phyloP scores from a whole-genome alignment of 64 coral and sea anemone genomes.

The Porites lutea region DNA sequence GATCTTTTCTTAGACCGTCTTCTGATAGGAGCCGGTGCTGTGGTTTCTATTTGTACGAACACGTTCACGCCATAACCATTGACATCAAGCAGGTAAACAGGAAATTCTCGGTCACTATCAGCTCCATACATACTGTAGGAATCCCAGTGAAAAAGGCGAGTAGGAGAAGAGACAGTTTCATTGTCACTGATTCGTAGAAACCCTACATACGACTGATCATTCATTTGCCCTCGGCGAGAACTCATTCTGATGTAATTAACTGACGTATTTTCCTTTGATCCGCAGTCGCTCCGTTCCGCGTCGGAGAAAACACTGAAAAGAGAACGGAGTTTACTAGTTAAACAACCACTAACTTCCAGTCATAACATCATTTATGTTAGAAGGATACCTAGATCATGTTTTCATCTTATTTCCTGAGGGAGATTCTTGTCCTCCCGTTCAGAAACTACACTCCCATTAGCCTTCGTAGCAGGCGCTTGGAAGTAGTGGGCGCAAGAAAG shows the following conservation, averaged over 20 bases:
- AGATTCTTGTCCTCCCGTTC: too few species aligned
- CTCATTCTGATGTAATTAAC: slow-evolving; percentile 85
- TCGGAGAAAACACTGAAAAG: slow-evolving; percentile 48
- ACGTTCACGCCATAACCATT: slow-evolving; percentile 81
- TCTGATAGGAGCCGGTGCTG: slow-evolving; percentile 77
- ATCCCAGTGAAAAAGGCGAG: slow-evolving; percentile 94
- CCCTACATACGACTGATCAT: slow-evolving; percentile 71
- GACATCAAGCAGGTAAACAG: slow-evolving; percentile 86
- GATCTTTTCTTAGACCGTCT: slow-evolving; percentile 84
- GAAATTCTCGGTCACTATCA: slow-evolving; percentile 83
- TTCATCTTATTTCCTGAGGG: too few species aligned
- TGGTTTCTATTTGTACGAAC: slow-evolving; percentile 98
- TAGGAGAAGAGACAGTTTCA: slow-evolving; percentile 81
- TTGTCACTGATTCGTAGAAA: slow-evolving; percentile 85
- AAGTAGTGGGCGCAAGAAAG: too few species aligned
- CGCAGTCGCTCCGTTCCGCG: slow-evolving; percentile 37
- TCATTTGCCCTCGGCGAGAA: slow-evolving; percentile 73
- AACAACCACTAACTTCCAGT: neutral
- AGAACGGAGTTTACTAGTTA: neutral
- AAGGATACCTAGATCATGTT: too few species aligned
- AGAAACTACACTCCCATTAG: too few species aligned
- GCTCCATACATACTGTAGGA: slow-evolving; percentile 80
- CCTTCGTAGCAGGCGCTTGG: too few species aligned
- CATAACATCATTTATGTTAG: too few species aligned
- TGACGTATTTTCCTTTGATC: slow-evolving; percentile 54